Base-by-base conservation (phyloP, 2,888 invertebrate genomes). In the Campopleginae sp. region DNA sequence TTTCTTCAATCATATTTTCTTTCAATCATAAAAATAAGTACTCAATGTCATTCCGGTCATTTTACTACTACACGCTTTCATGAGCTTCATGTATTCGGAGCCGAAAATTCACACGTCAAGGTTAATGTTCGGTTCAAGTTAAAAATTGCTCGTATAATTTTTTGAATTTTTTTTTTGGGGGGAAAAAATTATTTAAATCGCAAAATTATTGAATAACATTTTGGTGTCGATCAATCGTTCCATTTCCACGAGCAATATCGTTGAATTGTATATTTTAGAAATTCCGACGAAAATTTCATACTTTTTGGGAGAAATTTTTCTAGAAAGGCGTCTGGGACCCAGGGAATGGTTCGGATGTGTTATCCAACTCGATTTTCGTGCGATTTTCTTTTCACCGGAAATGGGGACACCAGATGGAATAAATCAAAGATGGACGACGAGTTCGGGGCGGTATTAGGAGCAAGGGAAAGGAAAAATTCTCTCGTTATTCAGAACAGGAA, bases 401-500 rank as follows among this genome's bases (percentile, higher is more conserved):
- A 63, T 61, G 5, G 23, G 27, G 27, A 27, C 17, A 23, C 6
- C 27, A 54, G 51, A 66, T 68, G 42, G n/a, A 42, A 63, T 70
- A 33, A 51, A 71, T 81, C 58, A 48, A 68, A 27, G 14, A 10
- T 6, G 7, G 12, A 38, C 33, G n/a, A 71, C 31, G 23, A 44
- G 65, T 66, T 75, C 63, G 42, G 44, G 58, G n/a, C 44, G 66
- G 42, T 72, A 78, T 74, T 65, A 65, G n/a, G 14, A 44, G 33
- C 70, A 70, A 82, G 81, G 65, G 81, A 82, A 84, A 78, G 72
- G 65, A 82, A 81, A 78, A 79, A 74, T 81, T 78, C 54, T 70
- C 54, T 66, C 66, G 74, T 76, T 77, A 75, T 74, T 68, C 68
- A 63, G 68, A 75, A 85, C 68, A 66, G 78, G 54, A 51, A 78